Percentiles rank a stretch among this genome's conserved stretches.
Conservation (phyloP, 2,888 invertebrate genomes). For the Elgonia sp. region DNA sequence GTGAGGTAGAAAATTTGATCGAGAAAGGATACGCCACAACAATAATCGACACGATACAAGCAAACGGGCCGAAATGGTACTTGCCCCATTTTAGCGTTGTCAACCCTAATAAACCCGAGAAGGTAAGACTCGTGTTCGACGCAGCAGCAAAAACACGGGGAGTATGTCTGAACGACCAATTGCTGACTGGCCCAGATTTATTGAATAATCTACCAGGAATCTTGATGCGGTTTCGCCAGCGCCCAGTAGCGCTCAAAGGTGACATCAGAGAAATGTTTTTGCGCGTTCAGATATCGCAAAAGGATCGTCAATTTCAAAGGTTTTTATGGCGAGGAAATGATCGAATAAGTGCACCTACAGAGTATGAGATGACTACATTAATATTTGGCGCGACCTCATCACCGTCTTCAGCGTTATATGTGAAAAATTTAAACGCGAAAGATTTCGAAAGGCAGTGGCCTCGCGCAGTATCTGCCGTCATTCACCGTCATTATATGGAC, state of each 20-base stretch:
- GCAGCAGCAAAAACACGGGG: constrained; percentile 79
- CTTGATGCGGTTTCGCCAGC: constrained; percentile 83
- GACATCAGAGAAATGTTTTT: constrained; percentile 82
- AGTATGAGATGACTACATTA: neutral
- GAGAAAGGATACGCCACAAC: constrained; percentile 5
- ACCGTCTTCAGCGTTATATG: constrained; percentile 70
- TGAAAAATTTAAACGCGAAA: constrained; percentile 78
- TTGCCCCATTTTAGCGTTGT: constrained; percentile 77
- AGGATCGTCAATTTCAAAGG: constrained; percentile 75
- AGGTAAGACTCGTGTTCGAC: constrained; percentile 80
- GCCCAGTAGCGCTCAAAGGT: constrained; percentile 80
- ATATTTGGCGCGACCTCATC: constrained; percentile 38
- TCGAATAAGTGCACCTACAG: neutral
- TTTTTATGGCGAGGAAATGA: constrained; percentile 72
- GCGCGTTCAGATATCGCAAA: constrained; percentile 78
- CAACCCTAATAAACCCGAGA: constrained; percentile 76
- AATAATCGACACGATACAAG: neutral
- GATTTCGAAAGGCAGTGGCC: neutral
- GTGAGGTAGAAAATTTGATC: neutral
- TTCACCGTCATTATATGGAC: constrained; percentile 76
- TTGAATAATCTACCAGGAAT: constrained; percentile 82
- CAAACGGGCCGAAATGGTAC: constrained; percentile 47
- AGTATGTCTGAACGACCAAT: constrained; percentile 76
- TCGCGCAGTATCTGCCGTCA: neutral
- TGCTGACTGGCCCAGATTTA: constrained; percentile 83